Conservation (phyloP, 1,140 invertebrate genomes). For the Pogonus chalceus region DNA sequence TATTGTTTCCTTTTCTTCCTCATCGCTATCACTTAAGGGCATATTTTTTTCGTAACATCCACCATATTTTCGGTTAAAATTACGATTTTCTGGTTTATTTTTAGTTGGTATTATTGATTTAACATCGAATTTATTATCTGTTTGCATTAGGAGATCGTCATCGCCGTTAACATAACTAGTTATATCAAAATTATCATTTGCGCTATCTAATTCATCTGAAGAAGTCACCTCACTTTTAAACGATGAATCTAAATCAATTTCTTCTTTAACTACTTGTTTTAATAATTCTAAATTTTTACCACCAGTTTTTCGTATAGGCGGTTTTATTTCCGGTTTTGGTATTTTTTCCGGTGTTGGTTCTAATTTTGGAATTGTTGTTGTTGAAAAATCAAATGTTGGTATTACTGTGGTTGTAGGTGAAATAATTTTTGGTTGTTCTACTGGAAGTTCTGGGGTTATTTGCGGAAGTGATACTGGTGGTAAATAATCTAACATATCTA, state of each 20-base stretch:
- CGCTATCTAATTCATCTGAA: not conserved
- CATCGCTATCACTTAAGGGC: not conserved
- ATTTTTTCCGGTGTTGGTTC: not conserved
- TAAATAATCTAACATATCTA: not conserved
- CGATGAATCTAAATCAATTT: slow-evolving; percentile 5
- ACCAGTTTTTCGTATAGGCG: not conserved
- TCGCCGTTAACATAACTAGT: not conserved
- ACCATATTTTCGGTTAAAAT: not conserved
- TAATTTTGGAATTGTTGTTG: not conserved
- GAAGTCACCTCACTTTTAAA: not conserved
- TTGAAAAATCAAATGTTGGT: not conserved
- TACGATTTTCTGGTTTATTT: not conserved
- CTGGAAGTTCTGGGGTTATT: not conserved
- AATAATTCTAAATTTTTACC: slow-evolving; percentile 7
- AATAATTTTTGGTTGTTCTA: not conserved
- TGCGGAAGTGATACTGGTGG: not conserved
- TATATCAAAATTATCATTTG: slow-evolving; percentile 5
- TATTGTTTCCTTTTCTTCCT: not conserved
- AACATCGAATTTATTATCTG: not conserved
- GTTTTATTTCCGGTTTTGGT: not conserved
- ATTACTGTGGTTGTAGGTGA: not conserved
- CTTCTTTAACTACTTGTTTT: slow-evolving; percentile 2
- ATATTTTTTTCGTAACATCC: slow-evolving; percentile 1
- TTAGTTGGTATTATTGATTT: not conserved
- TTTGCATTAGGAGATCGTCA: not conserved